phyloP scores from a whole-genome alignment of 2,888 invertebrate genomes.

The Calliphora vomitoria region DNA sequence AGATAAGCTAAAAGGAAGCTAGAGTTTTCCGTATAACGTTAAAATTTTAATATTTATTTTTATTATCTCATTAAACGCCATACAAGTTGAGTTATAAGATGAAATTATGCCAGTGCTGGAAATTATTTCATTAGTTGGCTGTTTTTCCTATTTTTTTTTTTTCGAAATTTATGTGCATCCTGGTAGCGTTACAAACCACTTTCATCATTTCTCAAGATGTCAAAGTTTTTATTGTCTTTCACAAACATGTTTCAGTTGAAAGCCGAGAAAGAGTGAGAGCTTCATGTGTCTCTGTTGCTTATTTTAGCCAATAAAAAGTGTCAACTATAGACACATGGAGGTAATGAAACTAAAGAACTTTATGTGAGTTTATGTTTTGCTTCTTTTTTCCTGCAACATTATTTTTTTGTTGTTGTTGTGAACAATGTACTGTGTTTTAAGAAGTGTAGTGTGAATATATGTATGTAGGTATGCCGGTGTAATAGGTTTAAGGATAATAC shows the following conservation, averaged over 20 bases:
- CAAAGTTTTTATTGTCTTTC: slow-evolving; percentile 22
- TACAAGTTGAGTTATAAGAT: not conserved
- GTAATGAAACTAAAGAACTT: slow-evolving; percentile 58
- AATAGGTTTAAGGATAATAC: slow-evolving; percentile 17
- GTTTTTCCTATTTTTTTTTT: not conserved
- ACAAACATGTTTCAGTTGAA: slow-evolving; percentile 8
- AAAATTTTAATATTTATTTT: slow-evolving; percentile 3
- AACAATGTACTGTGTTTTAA: not conserved
- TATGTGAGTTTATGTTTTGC: slow-evolving; percentile 21
- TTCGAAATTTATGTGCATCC: slow-evolving; percentile 20
- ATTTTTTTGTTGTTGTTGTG: slow-evolving; percentile 3
- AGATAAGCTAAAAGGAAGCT: not conserved
- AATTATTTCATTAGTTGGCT: slow-evolving; percentile 41
- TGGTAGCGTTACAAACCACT: slow-evolving; percentile 7
- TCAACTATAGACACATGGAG: slow-evolving; percentile 62
- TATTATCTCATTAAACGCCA: slow-evolving; percentile 18
- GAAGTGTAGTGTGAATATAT: not conserved
- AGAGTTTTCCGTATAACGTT: not conserved
- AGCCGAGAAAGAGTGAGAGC: not conserved
- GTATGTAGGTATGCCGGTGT: not conserved
- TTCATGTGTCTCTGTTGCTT: not conserved
- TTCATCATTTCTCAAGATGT: slow-evolving; percentile 31
- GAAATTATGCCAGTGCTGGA: slow-evolving; percentile 5
- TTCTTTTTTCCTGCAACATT: not conserved
- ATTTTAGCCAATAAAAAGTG: slow-evolving; percentile 65